Conservation (phyloP, 2,888 invertebrate genomes). For the Dermolepida albohirtum region DNA sequence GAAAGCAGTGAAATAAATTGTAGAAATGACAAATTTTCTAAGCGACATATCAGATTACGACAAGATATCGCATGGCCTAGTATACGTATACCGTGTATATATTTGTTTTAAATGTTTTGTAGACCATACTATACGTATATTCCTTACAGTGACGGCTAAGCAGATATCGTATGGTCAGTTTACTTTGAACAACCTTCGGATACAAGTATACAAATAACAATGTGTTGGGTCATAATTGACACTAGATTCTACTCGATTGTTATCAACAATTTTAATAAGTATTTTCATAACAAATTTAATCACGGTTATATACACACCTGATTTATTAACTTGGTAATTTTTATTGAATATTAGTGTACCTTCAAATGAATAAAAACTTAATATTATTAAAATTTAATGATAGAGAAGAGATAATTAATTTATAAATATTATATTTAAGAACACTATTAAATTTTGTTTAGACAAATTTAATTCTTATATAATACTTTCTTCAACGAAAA, state of each 20-base stretch:
- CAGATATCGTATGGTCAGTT: slow-evolving; percentile 21
- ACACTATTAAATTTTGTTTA: no score
- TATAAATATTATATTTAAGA: no score
- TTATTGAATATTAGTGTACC: no score
- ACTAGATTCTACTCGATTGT: slow-evolving; percentile 8
- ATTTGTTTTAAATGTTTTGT: slow-evolving; percentile 4
- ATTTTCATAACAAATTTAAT: background rate
- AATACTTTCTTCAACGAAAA: no score
- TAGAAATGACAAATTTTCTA: slow-evolving; percentile 21
- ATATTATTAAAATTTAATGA: no score
- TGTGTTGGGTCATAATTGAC: slow-evolving; percentile 17
- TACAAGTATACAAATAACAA: slow-evolving; percentile 15
- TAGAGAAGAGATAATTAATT: no score
- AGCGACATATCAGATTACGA: slow-evolving; percentile 22
- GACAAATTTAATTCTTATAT: no score
- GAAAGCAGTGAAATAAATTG: slow-evolving; percentile 10
- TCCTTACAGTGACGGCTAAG: slow-evolving; percentile 13
- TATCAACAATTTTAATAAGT: background rate
- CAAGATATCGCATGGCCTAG: slow-evolving; percentile 6
- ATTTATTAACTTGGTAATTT: no score
- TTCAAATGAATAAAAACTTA: no score
- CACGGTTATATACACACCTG: no score
- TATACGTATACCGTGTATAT: no score
- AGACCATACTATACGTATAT: slow-evolving; percentile 3
- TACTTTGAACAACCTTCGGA: slow-evolving; percentile 25